These are phyloP conservation scores for Cheilosia impressa DNA, from an alignment of 2,888 invertebrate species.

Conservation along the genomic window DNA sequence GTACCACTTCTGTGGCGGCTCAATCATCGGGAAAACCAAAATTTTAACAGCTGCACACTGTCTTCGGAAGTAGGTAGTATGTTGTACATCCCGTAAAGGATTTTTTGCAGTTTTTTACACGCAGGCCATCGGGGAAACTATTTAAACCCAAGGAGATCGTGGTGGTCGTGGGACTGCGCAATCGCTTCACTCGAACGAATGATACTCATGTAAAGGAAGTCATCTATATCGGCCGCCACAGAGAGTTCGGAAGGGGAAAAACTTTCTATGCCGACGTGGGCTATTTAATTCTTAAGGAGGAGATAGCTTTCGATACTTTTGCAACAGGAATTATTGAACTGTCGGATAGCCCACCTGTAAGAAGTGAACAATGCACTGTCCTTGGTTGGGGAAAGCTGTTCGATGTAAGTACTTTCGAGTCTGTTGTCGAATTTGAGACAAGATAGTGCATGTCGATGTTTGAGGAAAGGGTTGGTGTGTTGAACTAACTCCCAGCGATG, in stretches of 20 bases:
- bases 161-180: constrained; percentile 23
- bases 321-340: constrained; percentile 14
- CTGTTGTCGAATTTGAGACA: neutral
- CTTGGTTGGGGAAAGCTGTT: constrained; percentile 57
- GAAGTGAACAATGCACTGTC: constrained; percentile 12
- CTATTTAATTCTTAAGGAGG: constrained; percentile 21
- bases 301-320: constrained; percentile 14
- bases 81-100: neutral
- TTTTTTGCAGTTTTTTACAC: neutral
- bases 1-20: constrained; percentile 51
- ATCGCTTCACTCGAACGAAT: constrained; percentile 20
- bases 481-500: too few relatives aligned
- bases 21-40: constrained; percentile 33
- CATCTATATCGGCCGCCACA: neutral
- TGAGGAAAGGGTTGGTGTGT: too few relatives aligned
- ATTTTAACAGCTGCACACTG: constrained; percentile 64
- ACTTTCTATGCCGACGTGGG: constrained; percentile 30
- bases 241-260: neutral
- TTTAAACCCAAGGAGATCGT: constrained; percentile 12
- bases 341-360: neutral
- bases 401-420: constrained; percentile 5
- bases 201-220: constrained; percentile 12
- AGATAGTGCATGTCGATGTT: too few relatives aligned
- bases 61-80: constrained; percentile 14
- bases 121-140: neutral